Evolutionary conservation across 2,888 invertebrate species (phyloP), one percentile per base, ranked within the genome.

Genomic region (Rugalucina vietnamica): DNA sequence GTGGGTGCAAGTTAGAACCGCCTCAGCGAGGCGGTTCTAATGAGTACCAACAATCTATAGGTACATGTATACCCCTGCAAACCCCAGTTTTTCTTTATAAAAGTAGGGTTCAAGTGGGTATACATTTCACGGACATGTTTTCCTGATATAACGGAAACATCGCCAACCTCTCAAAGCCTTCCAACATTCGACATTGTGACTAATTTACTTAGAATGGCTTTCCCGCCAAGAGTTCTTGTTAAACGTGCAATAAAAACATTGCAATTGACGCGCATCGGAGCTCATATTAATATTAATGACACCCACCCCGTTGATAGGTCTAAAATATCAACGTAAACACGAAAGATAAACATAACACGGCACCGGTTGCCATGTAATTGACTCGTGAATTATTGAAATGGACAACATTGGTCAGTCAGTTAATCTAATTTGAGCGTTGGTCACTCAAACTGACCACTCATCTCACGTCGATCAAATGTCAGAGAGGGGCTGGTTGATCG

Each of bases 341-440:
- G 21, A 18, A 65, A 65, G 65, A 65, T 65, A 65, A 60, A 65
- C 65, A 65, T 65, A 65, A 65, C 65, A 18, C 32, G 32, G 65
- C 65, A 34, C 65, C 65, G 21, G 18, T 34, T 65, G 65, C 65
- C 65, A 65, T 65, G 1, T 65, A 65, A 65, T 65, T 65, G 65
- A 65, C 65, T 34, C 34, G 10, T 32, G 34, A 65, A 65, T 65
- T 65, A 65, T 65, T 65, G 65, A 65, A 65, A 34, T 21, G 34
- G 65, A 65, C 65, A 65, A 34, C 34, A 65, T 65, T 65, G 65
- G 65, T 65, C 65, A 32, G 65, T 65, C 65, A 34, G 65, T 29
- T 65, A 65, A 65, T 65, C 65, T 65, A 65, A 65, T 65, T 54
- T 65, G 34, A 65, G 65, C 65, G 65, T 32, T 65, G 65, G 65